Evolutionary conservation across 2,797 vertebrate species (phyloP).

Genomic region (Streptopelia turtur): DNA sequence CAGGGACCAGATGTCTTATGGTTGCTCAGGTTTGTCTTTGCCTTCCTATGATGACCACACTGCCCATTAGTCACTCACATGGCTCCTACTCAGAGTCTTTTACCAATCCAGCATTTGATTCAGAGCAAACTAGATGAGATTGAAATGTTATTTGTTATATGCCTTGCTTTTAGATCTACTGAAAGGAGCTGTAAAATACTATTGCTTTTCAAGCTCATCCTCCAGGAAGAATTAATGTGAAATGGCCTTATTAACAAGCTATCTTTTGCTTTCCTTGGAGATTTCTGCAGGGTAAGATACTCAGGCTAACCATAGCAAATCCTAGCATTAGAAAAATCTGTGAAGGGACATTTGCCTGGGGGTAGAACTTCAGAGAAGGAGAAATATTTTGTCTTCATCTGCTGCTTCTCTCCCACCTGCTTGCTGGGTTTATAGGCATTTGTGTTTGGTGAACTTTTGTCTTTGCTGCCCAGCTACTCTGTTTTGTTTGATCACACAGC

Average conservation of each 20-base stretch:
- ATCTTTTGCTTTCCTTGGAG: neutral
- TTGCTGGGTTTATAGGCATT: constrained; percentile 5
- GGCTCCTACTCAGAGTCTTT: neutral
- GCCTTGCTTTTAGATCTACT: neutral
- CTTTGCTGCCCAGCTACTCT: neutral
- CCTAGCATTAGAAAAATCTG: neutral
- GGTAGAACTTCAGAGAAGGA: constrained; percentile 4
- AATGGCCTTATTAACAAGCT: neutral
- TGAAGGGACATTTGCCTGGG: neutral
- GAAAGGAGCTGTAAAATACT: neutral
- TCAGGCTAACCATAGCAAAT: neutral
- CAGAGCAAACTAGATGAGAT: neutral
- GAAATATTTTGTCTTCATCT: neutral
- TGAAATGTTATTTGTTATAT: neutral
- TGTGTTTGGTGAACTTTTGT: neutral
- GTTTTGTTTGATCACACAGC: constrained; percentile 14
- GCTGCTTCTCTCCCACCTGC: neutral
- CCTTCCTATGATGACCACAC: neutral
- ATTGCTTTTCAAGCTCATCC: neutral
- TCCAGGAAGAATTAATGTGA: neutral
- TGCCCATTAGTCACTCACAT: neutral
- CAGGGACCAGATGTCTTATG: neutral
- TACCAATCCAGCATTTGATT: neutral
- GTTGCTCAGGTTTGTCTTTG: neutral
- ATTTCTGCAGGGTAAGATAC: neutral